phyloP scores from a whole-genome alignment of 2,797 vertebrate genomes.

The Etheostoma nigrum region DNA sequence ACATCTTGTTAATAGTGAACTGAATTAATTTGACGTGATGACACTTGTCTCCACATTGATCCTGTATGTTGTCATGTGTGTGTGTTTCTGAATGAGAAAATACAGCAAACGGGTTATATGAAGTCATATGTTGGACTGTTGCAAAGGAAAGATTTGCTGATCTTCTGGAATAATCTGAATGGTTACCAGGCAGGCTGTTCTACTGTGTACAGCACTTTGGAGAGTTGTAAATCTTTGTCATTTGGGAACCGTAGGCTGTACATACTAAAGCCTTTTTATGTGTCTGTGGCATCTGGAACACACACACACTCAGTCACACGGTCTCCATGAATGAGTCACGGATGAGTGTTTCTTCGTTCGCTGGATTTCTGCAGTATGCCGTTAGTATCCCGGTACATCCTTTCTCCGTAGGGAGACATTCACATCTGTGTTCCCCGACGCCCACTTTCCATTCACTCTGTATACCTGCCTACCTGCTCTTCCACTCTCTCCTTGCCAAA shows the following conservation, averaged over 20 bases:
- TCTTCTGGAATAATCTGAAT: conserved; percentile 61
- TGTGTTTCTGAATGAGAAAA: conserved; percentile 62
- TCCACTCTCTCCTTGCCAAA: conserved; percentile 42
- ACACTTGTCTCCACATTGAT: conserved; percentile 51
- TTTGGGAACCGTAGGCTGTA: conserved; percentile 47
- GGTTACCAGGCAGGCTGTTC: conserved; percentile 54
- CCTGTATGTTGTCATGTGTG: conserved; percentile 30
- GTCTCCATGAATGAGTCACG: conserved; percentile 61
- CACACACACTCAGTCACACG: conserved; percentile 52
- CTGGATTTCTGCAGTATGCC: conserved; percentile 58
- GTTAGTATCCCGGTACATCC: conserved; percentile 85
- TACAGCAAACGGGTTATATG: conserved; percentile 57
- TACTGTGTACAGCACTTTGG: conserved; percentile 51
- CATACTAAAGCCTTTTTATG: conserved; percentile 48
- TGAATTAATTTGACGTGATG: conserved; percentile 39
- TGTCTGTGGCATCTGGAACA: conserved; percentile 67
- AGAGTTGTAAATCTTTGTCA: conserved; percentile 69
- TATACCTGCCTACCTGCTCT: conserved; percentile 20
- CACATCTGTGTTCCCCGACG: conserved; percentile 84
- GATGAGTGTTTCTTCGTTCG: conserved; percentile 37
- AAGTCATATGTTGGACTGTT: conserved; percentile 67
- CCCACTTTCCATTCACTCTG: conserved; percentile 28
- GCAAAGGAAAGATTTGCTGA: conserved; percentile 64
- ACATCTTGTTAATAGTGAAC: conserved; percentile 55
- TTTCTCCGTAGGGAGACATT: conserved; percentile 82